Percentiles rank a stretch among this genome's conserved stretches.
Conservation (phyloP, 2,113 vertebrate species). For the Tamias sibiricus region DNA sequence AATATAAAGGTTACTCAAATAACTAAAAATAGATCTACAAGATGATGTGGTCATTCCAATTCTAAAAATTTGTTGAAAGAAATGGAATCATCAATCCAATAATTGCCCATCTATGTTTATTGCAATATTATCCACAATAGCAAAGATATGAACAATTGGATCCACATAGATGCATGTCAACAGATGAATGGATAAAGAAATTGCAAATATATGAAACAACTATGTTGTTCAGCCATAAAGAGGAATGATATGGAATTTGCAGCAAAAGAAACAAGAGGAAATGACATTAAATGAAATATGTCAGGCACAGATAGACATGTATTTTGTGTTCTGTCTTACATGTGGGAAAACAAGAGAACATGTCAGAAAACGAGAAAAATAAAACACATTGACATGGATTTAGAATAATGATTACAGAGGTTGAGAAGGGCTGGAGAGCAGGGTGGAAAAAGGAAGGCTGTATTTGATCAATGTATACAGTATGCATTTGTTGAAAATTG, state of each 20-base stretch:
- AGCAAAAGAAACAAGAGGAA: background rate
- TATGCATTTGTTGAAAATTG: too few species aligned
- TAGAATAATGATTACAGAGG: background rate
- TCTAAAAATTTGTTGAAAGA: background rate
- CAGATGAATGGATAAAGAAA: too few species aligned
- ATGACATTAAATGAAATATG: background rate
- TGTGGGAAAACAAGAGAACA: too few species aligned
- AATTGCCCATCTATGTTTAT: too few species aligned
- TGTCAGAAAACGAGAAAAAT: too few species aligned
- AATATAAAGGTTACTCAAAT: background rate
- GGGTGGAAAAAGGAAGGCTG: background rate
- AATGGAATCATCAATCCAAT: background rate
- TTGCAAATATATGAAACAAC: too few species aligned
- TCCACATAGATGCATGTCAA: too few species aligned
- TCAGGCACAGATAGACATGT: background rate
- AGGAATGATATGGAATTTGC: background rate
- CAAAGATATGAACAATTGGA: too few species aligned
- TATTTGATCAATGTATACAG: too few species aligned
- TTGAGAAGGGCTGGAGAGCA: background rate
- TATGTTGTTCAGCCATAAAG: background rate
- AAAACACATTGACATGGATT: too few species aligned
- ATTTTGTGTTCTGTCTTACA: background rate
- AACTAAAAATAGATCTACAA: background rate
- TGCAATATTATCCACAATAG: too few species aligned
- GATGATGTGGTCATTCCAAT: background rate